Evolutionary conservation across 2,113 vertebrate genomes (phyloP), one percentile per base, ranked within the genome.

Genomic region (Thunnus maccoyii): DNA sequence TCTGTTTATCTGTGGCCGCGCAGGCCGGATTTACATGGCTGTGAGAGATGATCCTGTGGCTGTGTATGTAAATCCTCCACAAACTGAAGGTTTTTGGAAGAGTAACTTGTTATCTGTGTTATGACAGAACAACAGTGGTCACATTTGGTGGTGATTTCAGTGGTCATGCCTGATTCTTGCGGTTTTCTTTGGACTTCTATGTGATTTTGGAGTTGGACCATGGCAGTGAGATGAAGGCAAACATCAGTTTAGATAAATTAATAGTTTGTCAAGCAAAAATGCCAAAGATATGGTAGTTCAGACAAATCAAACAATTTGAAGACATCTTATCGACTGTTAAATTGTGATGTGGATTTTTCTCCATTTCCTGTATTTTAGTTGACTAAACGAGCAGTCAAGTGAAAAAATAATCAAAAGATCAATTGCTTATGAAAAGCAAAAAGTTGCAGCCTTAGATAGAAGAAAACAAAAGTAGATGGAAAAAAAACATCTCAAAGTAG

Each of bases 21-120:
- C 84, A 87, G 75, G 51, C 72, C 41, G 84, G 82, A 86, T 89
- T 88, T 88, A 80, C 36, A 17, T 25, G 0, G 41, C 47, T 14
- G 48, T 56, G 25, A 50, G 52, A 80, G 68, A 72, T 62, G 47
- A 84, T 84, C 66, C 75, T n/a, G 62, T 20, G 54, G 17, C 46
- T 30, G 30, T 58, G n/a, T 56, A 41, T 72, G 44, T 63, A 74
- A 82, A 83, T 78, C 63, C 44, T 41, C 22, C 17, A 72, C 51
- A 72, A 22, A 51, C 61, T 11, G 62, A 70, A 65, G 50, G 41
- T 47, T 64, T 66, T 69, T 41, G 36, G 12, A 17, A 48, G 9
- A 62, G 57, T 30, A 3, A 68, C 46, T 60, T 75, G 46, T 73
- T 71, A 71, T 88, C 61, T 25, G 66, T 47, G 68, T 65, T 77